phyloP scores from a whole-genome alignment of 2,888 invertebrate species.

The Saturnia japonica region DNA sequence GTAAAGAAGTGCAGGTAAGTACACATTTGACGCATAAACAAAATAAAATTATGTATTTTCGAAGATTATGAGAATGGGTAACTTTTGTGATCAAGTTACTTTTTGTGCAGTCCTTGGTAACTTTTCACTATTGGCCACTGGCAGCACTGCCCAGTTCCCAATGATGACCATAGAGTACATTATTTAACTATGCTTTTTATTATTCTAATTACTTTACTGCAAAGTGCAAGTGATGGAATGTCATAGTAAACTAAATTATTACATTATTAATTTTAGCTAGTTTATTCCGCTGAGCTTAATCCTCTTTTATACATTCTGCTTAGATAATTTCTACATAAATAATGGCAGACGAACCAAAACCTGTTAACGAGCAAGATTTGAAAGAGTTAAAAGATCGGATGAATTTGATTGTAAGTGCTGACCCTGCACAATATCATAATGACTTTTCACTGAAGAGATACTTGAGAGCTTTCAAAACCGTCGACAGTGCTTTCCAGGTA shows the following conservation, averaged over 20 bases:
- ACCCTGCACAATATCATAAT: constrained; percentile 88
- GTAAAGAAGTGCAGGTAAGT: too few species aligned
- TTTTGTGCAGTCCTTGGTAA: too few species aligned
- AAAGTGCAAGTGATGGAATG: neutral
- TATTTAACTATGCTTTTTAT: too few species aligned
- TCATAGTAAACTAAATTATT: neutral
- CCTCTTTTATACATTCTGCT: neutral
- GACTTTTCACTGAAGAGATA: constrained; percentile 87
- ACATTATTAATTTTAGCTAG: neutral
- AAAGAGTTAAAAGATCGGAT: constrained; percentile 86
- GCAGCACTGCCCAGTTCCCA: too few species aligned
- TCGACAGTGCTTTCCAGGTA: constrained; percentile 89
- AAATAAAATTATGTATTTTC: too few species aligned
- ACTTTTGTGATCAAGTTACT: too few species aligned
- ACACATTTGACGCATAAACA: too few species aligned
- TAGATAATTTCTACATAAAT: neutral
- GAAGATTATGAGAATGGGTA: too few species aligned
- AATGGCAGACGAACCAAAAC: constrained; percentile 72
- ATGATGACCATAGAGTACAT: too few species aligned
- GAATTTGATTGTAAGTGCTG: constrained; percentile 87
- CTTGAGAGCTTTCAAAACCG: constrained; percentile 87
- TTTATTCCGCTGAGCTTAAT: neutral
- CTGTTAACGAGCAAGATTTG: constrained; percentile 84
- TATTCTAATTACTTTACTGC: too few species aligned
- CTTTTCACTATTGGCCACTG: too few species aligned